Conservation (phyloP, 2,797 vertebrate genomes). For the Delichon dasypus region DNA sequence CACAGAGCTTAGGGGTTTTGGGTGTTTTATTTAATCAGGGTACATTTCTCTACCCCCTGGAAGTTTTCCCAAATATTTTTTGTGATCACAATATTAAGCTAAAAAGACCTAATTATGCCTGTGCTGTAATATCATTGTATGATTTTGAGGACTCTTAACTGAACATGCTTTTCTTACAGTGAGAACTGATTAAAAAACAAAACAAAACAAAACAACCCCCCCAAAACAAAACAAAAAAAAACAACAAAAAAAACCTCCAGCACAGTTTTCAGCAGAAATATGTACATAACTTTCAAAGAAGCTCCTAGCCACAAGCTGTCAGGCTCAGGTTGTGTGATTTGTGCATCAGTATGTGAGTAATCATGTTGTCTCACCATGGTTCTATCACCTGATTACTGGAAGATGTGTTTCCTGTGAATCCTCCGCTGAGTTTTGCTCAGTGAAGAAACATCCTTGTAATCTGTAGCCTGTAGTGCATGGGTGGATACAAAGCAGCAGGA, state of each 20-base stretch:
- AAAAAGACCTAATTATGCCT: neutral
- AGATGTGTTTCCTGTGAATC: neutral
- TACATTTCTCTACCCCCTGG: neutral
- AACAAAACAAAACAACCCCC: too few relatives aligned
- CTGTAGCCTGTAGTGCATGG: neutral
- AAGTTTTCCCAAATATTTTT: neutral
- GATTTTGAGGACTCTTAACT: neutral
- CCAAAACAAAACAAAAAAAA: too few relatives aligned
- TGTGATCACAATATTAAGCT: neutral
- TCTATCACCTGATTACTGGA: neutral
- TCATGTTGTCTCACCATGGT: neutral
- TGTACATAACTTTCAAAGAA: neutral
- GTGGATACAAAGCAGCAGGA: neutral
- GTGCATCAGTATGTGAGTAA: neutral
- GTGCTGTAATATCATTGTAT: neutral
- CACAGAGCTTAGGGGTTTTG: neutral
- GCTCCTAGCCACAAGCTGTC: neutral
- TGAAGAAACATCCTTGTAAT: neutral
- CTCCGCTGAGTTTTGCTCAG: neutral
- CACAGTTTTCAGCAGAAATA: neutral
- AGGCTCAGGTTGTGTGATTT: neutral
- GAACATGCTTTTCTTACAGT: neutral
- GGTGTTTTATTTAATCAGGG: neutral
- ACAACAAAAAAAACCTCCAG: too few relatives aligned
- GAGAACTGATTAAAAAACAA: neutral